phyloP scores from a whole-genome alignment of 1,140 invertebrate species.

The Triops longicaudatus region DNA sequence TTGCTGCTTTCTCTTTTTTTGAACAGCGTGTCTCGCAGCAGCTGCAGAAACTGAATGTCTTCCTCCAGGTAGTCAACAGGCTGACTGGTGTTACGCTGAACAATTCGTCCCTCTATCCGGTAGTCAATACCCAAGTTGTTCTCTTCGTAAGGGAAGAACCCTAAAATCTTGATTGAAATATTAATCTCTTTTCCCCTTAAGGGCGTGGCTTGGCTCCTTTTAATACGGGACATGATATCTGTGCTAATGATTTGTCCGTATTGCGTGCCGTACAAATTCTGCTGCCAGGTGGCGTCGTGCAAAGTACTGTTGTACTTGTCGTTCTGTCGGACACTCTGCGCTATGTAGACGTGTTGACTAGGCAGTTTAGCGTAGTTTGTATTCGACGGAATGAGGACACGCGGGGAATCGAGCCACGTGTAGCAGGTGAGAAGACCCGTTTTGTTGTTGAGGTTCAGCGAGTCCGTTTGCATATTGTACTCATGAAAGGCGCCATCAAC shows the following conservation, averaged over 20 bases:
- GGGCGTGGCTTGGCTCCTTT: background rate
- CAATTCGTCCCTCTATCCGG: background rate
- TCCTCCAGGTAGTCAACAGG: background rate
- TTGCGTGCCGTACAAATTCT: background rate
- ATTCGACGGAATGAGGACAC: background rate
- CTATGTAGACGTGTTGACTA: background rate
- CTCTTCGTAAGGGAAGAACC: background rate
- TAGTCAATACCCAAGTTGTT: background rate
- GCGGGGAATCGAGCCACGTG: background rate
- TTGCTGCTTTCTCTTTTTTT: background rate
- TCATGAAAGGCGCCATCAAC: background rate
- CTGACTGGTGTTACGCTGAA: background rate
- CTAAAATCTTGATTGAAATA: background rate
- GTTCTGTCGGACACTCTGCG: background rate
- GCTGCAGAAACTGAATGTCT: background rate
- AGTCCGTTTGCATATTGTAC: background rate
- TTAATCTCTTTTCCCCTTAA: background rate
- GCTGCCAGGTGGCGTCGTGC: background rate
- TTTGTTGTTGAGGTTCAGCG: background rate
- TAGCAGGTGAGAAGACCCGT: background rate
- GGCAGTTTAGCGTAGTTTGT: background rate
- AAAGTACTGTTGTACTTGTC: constrained; percentile 7
- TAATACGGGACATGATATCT: background rate
- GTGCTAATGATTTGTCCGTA: background rate
- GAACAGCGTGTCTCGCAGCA: background rate